Percentiles rank a stretch among this genome's conserved stretches.
Conservation (phyloP, 2,797 vertebrate genomes). For the Enteromius radiatus region DNA sequence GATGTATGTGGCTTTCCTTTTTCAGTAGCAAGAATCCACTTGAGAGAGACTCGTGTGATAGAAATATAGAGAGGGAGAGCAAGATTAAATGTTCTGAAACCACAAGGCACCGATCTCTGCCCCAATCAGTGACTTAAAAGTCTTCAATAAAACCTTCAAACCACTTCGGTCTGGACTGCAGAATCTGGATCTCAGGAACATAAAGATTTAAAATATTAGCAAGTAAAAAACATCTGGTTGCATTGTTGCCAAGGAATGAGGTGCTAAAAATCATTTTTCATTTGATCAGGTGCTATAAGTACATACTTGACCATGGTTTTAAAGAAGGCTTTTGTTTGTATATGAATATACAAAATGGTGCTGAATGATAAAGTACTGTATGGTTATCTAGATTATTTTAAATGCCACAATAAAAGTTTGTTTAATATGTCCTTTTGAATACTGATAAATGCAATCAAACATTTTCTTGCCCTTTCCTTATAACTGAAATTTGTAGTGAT, state of each 20-base stretch:
- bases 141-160: not conserved
- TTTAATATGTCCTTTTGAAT: not conserved
- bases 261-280: not conserved
- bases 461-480: too few relatives aligned
- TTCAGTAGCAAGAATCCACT: slow-evolving; percentile 27
- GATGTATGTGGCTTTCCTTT: slow-evolving; percentile 51
- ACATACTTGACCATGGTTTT: slow-evolving; percentile 17
- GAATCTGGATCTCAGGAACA: not conserved
- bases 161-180: not conserved
- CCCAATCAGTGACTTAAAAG: not conserved
- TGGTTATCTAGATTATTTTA: not conserved
- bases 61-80: slow-evolving; percentile 1
- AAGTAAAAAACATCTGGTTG: not conserved
- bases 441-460: too few relatives aligned
- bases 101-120: slow-evolving; percentile 1
- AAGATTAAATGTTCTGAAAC: not conserved
- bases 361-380: slow-evolving; percentile 21
- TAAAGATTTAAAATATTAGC: not conserved
- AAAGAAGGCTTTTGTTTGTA: slow-evolving; percentile 1
- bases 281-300: slow-evolving; percentile 15
- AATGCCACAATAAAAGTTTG: slow-evolving; percentile 16
- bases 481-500: too few relatives aligned
- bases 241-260: not conserved
- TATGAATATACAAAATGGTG: slow-evolving; percentile 8
- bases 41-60: slow-evolving; percentile 29